Evolutionary conservation across 2,888 invertebrate genomes (phyloP).

Genomic region (Nomada lathburiana): DNA sequence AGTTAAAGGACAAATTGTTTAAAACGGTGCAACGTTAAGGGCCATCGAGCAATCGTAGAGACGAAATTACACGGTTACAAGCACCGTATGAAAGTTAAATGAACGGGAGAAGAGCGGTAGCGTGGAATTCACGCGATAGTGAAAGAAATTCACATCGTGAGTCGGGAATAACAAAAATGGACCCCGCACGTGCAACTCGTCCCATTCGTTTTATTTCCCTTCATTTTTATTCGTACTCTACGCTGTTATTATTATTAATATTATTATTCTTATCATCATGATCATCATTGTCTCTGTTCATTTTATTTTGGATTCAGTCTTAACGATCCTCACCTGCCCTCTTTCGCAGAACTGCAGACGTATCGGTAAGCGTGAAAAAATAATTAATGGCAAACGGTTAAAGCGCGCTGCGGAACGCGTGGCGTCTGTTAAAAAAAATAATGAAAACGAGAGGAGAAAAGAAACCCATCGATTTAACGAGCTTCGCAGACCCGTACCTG

Average conservation of each 20-base stretch:
- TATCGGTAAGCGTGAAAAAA: slow-evolving; percentile 68
- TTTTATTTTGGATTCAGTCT: slow-evolving; percentile 13
- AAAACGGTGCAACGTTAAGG: slow-evolving; percentile 43
- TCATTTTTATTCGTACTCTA: background rate
- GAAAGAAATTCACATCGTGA: slow-evolving; percentile 10
- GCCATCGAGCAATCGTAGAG: slow-evolving; percentile 52
- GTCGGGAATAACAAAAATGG: slow-evolving; percentile 40
- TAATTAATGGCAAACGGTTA: slow-evolving; percentile 50
- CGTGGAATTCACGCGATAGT: slow-evolving; percentile 29
- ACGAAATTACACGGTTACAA: slow-evolving; percentile 52
- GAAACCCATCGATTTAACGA: slow-evolving; percentile 51
- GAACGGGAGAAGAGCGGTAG: slow-evolving; percentile 25
- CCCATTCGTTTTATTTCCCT: slow-evolving; percentile 10
- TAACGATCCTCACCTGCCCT: slow-evolving; percentile 80
- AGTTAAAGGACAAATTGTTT: slow-evolving; percentile 47
- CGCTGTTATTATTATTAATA: background rate
- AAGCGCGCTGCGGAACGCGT: slow-evolving; percentile 29
- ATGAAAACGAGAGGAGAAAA: background rate
- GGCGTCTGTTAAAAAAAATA: slow-evolving; percentile 36
- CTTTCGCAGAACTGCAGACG: slow-evolving; percentile 79
- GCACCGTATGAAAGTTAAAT: slow-evolving; percentile 51
- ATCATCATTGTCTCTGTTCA: background rate
- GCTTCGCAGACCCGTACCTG: slow-evolving; percentile 74
- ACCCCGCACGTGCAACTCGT: slow-evolving; percentile 18
- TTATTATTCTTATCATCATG: background rate